Percentiles rank a stretch among this genome's conserved stretches.
These are phyloP conservation scores for Actinemys pallida DNA, from an alignment of 2,113 vertebrate species.

Conservation along the genomic window DNA sequence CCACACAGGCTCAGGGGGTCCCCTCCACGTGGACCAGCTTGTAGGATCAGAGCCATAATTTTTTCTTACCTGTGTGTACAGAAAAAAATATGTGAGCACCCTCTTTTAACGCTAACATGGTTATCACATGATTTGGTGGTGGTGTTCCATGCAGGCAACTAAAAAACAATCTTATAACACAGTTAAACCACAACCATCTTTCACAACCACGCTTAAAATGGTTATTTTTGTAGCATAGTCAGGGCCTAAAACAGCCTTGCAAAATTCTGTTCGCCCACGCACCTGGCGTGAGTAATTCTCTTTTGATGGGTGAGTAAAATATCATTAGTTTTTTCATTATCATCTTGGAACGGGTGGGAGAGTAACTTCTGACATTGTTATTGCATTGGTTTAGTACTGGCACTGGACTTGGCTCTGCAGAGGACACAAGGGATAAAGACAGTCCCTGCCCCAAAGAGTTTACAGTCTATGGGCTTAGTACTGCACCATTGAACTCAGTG, in stretches of 20 bases:
- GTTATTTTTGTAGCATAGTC: slow-evolving; percentile 76
- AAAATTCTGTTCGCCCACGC: slow-evolving; percentile 71
- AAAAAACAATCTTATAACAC: not conserved
- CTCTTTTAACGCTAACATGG: not conserved
- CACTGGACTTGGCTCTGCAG: not conserved
- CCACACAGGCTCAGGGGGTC: accelerated
- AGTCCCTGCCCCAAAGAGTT: not conserved
- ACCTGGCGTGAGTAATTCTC: slow-evolving; percentile 78
- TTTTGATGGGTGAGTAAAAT: slow-evolving; percentile 79
- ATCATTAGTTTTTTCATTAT: slow-evolving; percentile 59
- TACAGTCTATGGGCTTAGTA: accelerated
- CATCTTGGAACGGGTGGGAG: slow-evolving; percentile 69
- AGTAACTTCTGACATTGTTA: slow-evolving; percentile 57
- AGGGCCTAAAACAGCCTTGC: slow-evolving; percentile 77
- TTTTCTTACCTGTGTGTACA: not conserved
- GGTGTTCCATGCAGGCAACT: slow-evolving; percentile 23
- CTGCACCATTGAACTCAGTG: not conserved
- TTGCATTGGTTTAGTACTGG: not conserved
- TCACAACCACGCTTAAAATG: slow-evolving; percentile 61
- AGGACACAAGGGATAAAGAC: not conserved
- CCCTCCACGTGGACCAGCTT: not conserved
- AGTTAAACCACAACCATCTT: slow-evolving; percentile 58
- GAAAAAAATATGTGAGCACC: not conserved
- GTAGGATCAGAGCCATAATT: not conserved
- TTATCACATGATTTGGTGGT: not conserved